phyloP scores from a whole-genome alignment of 2,797 vertebrate species.

The Yasuhikotakia modesta region DNA sequence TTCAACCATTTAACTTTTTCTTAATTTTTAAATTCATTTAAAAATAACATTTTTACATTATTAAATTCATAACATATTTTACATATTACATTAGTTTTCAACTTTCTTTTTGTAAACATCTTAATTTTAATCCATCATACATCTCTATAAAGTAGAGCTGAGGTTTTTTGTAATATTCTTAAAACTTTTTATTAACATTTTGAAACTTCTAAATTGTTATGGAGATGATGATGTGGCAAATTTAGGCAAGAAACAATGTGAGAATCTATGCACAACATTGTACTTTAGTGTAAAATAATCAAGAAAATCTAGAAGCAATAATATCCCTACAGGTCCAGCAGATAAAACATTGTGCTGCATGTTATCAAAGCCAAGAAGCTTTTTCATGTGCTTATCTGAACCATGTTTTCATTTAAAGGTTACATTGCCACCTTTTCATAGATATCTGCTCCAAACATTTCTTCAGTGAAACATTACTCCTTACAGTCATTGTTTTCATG shows the following conservation, averaged over 20 bases:
- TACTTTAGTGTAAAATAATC: background rate
- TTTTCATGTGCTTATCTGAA: conserved; percentile 47
- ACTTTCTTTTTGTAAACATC: too few relatives aligned
- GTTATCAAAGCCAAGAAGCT: conserved; percentile 23
- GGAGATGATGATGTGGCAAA: background rate
- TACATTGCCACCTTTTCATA: conserved; percentile 53
- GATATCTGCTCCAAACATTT: conserved; percentile 49
- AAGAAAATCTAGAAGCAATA: conserved; percentile 2
- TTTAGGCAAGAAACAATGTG: background rate
- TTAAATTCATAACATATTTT: too few relatives aligned
- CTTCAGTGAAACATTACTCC: conserved; percentile 53
- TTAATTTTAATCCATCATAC: too few relatives aligned
- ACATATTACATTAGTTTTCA: too few relatives aligned
- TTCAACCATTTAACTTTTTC: background rate
- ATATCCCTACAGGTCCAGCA: conserved; percentile 12
- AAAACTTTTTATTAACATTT: background rate
- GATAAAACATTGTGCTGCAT: conserved; percentile 20
- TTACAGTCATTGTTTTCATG: conserved; percentile 60
- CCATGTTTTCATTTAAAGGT: conserved; percentile 52
- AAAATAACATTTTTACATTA: too few relatives aligned
- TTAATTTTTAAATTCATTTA: background rate
- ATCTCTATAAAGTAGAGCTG: too few relatives aligned
- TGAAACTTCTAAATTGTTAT: background rate
- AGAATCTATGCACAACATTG: conserved; percentile 1
- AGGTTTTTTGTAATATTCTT: background rate